phyloP scores from a whole-genome alignment of 2,797 vertebrate genomes.

The Rhinichthys osculus region DNA sequence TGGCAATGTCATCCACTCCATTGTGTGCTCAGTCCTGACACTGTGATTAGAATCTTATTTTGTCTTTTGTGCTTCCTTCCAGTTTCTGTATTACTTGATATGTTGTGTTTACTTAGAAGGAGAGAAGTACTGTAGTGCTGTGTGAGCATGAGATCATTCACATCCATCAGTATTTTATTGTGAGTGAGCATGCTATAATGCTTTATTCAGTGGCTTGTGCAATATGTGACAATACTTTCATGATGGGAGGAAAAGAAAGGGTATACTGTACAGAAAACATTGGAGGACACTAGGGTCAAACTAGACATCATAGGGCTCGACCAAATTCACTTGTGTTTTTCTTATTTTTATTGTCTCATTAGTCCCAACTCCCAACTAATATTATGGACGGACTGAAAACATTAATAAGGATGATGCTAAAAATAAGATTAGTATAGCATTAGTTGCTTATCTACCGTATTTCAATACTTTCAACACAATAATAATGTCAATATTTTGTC shows the following conservation, averaged over 20 bases:
- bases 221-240: slow-evolving; percentile 55
- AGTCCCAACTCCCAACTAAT: background rate
- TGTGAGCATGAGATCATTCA: slow-evolving; percentile 35
- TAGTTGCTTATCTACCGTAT: background rate
- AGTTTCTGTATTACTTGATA: slow-evolving; percentile 30
- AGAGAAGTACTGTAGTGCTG: slow-evolving; percentile 31
- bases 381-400: background rate
- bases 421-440: slow-evolving; percentile 1
- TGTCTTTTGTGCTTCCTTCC: slow-evolving; percentile 33
- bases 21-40: slow-evolving; percentile 18
- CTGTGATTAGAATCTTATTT: slow-evolving; percentile 34
- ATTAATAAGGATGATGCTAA: background rate
- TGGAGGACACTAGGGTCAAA: slow-evolving; percentile 15
- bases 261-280: background rate
- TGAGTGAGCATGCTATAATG: slow-evolving; percentile 56
- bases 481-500: background rate
- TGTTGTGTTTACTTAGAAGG: slow-evolving; percentile 30
- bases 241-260: background rate
- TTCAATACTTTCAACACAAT: background rate
- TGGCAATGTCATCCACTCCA: slow-evolving; percentile 14
- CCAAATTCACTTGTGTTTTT: slow-evolving; percentile 12
- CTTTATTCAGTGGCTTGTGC: slow-evolving; percentile 55
- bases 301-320: background rate
- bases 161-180: slow-evolving; percentile 48
- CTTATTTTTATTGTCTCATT: background rate